These are phyloP conservation scores for Hirtodrosophila trivittata DNA, from an alignment of 2,888 invertebrate species.

Conservation along the genomic window DNA sequence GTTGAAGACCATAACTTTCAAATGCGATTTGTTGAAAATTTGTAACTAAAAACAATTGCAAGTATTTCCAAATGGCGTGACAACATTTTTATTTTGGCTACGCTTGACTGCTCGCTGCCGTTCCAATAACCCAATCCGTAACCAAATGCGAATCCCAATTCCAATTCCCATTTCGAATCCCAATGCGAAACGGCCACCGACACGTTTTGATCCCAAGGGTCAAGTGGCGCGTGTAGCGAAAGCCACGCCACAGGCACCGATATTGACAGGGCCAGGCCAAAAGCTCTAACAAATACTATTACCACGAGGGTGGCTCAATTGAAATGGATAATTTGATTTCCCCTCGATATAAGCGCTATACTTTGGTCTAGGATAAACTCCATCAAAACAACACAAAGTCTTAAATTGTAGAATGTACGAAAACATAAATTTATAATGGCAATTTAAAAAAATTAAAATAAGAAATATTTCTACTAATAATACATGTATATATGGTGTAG, in stretches of 20 bases:
- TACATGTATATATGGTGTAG: no score
- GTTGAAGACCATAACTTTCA: slow-evolving; percentile 52
- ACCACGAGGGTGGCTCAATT: slow-evolving; percentile 20
- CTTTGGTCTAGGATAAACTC: no score
- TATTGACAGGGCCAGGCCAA: slow-evolving; percentile 46
- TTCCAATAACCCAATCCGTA: slow-evolving; percentile 51
- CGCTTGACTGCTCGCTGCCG: slow-evolving; percentile 46
- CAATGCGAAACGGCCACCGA: slow-evolving; percentile 50
- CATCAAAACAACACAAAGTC: no score
- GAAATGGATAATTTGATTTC: background rate
- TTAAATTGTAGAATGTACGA: no score
- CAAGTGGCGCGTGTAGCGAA: slow-evolving; percentile 81
- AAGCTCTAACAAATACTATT: slow-evolving; percentile 27
- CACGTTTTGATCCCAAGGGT: slow-evolving; percentile 82
- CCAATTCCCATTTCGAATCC: slow-evolving; percentile 47
- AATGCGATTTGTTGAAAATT: slow-evolving; percentile 73
- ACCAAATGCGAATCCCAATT: slow-evolving; percentile 17
- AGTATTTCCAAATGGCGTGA: slow-evolving; percentile 56
- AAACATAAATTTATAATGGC: no score
- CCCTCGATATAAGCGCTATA: no score
- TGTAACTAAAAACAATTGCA: slow-evolving; percentile 59
- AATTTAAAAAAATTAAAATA: no score
- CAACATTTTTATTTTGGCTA: slow-evolving; percentile 60
- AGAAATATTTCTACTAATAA: no score
- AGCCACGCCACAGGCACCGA: slow-evolving; percentile 57